Percentiles rank a stretch among this genome's conserved stretches.
These are phyloP conservation scores for Cacoxenus indagator DNA, from an alignment of 2,888 invertebrate species.

Conservation along the genomic window DNA sequence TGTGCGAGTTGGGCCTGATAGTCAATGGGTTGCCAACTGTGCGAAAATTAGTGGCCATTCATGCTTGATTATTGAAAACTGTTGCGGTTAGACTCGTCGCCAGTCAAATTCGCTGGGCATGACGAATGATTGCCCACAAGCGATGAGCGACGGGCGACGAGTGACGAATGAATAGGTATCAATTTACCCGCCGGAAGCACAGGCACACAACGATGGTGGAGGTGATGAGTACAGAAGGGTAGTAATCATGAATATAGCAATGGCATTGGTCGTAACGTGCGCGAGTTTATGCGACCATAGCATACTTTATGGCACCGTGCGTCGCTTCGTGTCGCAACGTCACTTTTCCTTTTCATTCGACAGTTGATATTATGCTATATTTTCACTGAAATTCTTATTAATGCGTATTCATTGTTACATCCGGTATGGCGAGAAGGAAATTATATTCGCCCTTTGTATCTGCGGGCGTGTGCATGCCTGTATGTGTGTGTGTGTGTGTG, in stretches of 20 bases:
- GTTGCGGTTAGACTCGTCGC: constrained; percentile 9
- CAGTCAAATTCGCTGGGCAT: not conserved
- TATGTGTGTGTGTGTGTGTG: not conserved
- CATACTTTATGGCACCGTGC: not conserved
- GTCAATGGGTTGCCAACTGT: constrained; percentile 3
- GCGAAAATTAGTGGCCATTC: constrained; percentile 58
- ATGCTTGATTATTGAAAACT: constrained; percentile 31
- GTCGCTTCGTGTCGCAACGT: not conserved
- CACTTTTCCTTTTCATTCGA: not conserved
- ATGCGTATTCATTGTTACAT: constrained; percentile 65
- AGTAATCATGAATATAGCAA: not conserved
- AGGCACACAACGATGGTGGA: constrained; percentile 27
- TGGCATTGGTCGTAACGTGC: too few species aligned
- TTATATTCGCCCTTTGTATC: constrained; percentile 50
- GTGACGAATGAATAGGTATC: constrained; percentile 40
- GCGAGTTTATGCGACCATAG: not conserved
- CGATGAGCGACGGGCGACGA: constrained; percentile 25
- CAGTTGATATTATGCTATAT: not conserved
- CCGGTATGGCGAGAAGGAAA: constrained; percentile 53
- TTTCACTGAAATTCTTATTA: constrained; percentile 49
- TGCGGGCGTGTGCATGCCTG: constrained; percentile 1
- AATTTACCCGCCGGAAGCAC: constrained; percentile 57
- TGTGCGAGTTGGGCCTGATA: not conserved
- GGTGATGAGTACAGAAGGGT: not conserved
- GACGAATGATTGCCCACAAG: constrained; percentile 36